Evolutionary conservation across 2,888 invertebrate species (phyloP), one percentile per base, ranked within the genome.

Genomic region (Eristalinus aeneus): DNA sequence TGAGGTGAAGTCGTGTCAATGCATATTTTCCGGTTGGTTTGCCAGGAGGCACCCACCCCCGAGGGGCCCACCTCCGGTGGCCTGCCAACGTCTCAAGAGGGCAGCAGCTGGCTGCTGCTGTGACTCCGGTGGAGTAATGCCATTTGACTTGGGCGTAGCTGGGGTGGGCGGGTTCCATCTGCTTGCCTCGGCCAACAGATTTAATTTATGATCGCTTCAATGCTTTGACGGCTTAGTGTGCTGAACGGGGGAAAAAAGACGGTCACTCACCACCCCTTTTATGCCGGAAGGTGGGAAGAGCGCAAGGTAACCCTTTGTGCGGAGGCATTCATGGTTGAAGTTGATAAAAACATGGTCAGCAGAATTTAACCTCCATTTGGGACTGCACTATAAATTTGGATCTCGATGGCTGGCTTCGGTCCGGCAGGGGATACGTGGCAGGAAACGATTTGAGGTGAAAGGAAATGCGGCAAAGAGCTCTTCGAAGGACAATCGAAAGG

Each of bases 191-290:
- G 9, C 46, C 58, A 22, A 56, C n/a, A 53, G 72, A 79, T 79
- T 73, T 79, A 79, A 79, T 79, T 79, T 79, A 73, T 79, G 79
- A 67, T 72, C 60, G 72, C 72, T 72, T 72, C 67, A 67, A 61
- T 72, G 60, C 65, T 79, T 46, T 72, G 79, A 60, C 72, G 53
- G 23, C 31, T 64, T 64, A 60, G 58, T 46, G 71, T 32, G 34
- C 46, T 22, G 31, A 22, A 36, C 16, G 22, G 22, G 32, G 8
- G 56, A 46, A 65, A 36, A 68, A 67, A 68, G 46, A 39, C 36
- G 61, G 27, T 11, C 61, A 64, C 6, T 23, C 16, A 34, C 20
- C 16, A 34, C 20, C 22, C 23, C 53, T 77, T 71, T 34, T 39
- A n/a, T 23, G 22, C n/a, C 32, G 20, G 12, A 64, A 71, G 64